Evolutionary conservation across 2,888 invertebrate genomes (phyloP).

Genomic region (Formica aserva): DNA sequence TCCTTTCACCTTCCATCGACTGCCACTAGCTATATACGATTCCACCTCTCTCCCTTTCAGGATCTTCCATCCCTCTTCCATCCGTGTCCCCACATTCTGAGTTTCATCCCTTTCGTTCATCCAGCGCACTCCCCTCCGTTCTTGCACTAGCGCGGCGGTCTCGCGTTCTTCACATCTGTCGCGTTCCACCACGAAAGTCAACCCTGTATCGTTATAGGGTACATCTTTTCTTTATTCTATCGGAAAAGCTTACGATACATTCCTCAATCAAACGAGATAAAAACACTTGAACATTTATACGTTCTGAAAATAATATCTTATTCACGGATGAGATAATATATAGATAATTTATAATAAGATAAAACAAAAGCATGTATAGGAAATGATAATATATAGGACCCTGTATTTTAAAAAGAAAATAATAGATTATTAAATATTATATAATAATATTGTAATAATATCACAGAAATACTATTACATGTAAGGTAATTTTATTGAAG

Average conservation of each 20-base stretch:
- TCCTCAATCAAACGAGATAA: neutral
- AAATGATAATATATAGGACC: neutral
- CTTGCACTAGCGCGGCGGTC: constrained; percentile 46
- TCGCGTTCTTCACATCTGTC: constrained; percentile 50
- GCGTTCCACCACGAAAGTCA: constrained; percentile 63
- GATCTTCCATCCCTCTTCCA: constrained; percentile 41
- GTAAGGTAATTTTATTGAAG: neutral
- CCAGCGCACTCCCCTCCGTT: constrained; percentile 35
- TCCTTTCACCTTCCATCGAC: constrained; percentile 34
- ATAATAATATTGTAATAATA: neutral
- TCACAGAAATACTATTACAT: neutral
- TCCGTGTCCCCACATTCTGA: neutral
- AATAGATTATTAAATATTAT: constrained; percentile 12
- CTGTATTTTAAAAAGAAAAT: neutral
- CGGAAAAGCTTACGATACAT: constrained; percentile 14
- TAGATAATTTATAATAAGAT: neutral
- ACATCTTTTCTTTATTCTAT: constrained; percentile 49
- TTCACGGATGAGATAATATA: neutral
- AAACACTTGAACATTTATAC: neutral
- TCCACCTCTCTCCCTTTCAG: constrained; percentile 30
- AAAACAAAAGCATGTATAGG: neutral
- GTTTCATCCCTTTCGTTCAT: constrained; percentile 39
- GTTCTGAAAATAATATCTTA: neutral
- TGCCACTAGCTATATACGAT: constrained; percentile 7
- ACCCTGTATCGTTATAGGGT: constrained; percentile 57